Evolutionary conservation across 2,113 vertebrate genomes (phyloP).

Genomic region (Myrmophylax atrothorax): DNA sequence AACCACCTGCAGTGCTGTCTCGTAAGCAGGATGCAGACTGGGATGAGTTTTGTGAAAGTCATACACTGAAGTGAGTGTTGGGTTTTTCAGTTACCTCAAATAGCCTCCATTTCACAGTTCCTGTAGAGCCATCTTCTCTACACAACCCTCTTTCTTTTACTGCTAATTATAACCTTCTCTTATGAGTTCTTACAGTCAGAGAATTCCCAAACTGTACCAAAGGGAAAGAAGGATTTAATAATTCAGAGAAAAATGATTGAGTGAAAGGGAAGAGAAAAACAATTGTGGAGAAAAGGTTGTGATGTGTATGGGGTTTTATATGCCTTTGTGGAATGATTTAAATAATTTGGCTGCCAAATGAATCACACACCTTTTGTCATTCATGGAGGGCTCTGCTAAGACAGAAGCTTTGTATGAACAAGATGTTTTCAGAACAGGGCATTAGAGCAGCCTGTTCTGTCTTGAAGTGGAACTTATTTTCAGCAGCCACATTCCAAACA

Average conservation of each 20-base stretch:
- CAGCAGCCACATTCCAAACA: conserved; percentile 7
- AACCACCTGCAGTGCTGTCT: neutral
- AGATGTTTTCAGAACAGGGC: neutral
- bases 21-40: neutral
- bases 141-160: conserved; percentile 20
- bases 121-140: conserved; percentile 21
- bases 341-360: conserved; percentile 73
- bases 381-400: conserved; percentile 2
- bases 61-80: conserved; percentile 6
- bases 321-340: conserved; percentile 61
- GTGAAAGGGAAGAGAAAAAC: conserved; percentile 37
- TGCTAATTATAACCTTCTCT: conserved; percentile 58
- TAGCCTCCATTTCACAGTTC: conserved; percentile 49
- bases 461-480: conserved; percentile 49
- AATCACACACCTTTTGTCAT: conserved; percentile 49
- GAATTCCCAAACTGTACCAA: conserved; percentile 49
- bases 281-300: conserved; percentile 10
- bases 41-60: conserved; percentile 45
- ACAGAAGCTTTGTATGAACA: neutral
- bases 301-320: conserved; percentile 47
- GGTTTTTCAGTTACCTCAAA: conserved; percentile 52
- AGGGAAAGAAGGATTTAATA: conserved; percentile 45
- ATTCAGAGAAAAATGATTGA: conserved; percentile 45
- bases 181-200: conserved; percentile 13
- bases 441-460: conserved; percentile 18